phyloP scores from a whole-genome alignment of 2,797 vertebrate genomes.

The Sebastes taczanowskii region DNA sequence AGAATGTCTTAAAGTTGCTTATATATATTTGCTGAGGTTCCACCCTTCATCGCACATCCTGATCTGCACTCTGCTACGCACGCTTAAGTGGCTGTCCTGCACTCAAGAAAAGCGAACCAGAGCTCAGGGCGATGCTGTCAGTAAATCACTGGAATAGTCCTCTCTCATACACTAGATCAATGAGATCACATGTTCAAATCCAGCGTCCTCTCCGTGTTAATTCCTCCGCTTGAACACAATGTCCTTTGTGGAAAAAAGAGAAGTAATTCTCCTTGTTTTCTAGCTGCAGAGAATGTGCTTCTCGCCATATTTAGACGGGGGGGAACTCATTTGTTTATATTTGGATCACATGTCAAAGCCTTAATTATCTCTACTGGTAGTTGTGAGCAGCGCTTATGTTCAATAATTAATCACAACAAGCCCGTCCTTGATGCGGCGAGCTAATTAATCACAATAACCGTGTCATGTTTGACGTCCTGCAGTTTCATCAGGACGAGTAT shows the following conservation, averaged over 20 bases:
- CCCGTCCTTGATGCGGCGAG: constrained; percentile 9
- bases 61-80: constrained; percentile 32
- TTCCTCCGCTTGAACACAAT: neutral
- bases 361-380: constrained; percentile 55
- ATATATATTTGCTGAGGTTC: neutral
- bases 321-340: constrained; percentile 50
- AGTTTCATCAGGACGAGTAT: neutral
- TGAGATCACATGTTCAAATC: constrained; percentile 9
- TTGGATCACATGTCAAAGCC: constrained; percentile 35
- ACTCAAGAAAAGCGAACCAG: constrained; percentile 19
- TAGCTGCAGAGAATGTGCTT: neutral
- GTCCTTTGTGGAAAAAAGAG: neutral
- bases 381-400: constrained; percentile 38
- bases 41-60: constrained; percentile 20
- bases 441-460: constrained; percentile 52
- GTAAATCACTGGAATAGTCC: constrained; percentile 40
- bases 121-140: constrained; percentile 30
- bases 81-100: constrained; percentile 44
- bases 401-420: constrained; percentile 61
- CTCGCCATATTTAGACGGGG: constrained; percentile 6
- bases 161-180: constrained; percentile 37
- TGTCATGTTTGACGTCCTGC: constrained; percentile 19
- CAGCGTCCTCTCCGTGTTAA: neutral
- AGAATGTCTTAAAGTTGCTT: neutral
- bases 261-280: constrained; percentile 4